phyloP scores from a whole-genome alignment of 2,797 vertebrate genomes.

The Gambelia wislizenii region DNA sequence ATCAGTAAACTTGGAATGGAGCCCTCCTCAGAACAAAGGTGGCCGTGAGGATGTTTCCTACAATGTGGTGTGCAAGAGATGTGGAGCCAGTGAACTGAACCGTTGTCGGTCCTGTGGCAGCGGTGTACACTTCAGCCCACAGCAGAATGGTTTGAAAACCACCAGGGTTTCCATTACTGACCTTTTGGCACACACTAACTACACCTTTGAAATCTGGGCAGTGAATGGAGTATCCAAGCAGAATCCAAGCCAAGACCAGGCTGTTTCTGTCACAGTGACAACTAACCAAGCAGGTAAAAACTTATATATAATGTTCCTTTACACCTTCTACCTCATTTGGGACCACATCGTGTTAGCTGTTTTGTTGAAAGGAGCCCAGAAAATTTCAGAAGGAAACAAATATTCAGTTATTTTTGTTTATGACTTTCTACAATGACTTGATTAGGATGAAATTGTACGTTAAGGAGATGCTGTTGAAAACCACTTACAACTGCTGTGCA shows the following conservation, averaged over 20 bases:
- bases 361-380: not conserved
- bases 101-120: constrained; percentile 92
- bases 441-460: constrained; percentile 32
- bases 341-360: constrained; percentile 29
- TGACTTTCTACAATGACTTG: constrained; percentile 51
- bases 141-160: constrained; percentile 89
- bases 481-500: not conserved
- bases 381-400: not conserved
- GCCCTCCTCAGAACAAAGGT: constrained; percentile 87
- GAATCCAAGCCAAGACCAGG: constrained; percentile 91
- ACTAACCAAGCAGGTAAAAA: constrained; percentile 96
- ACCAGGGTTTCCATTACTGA: constrained; percentile 95
- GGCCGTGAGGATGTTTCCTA: constrained; percentile 94
- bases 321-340: not conserved
- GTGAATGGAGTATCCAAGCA: constrained; percentile 95
- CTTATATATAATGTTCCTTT: not conserved
- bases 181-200: constrained; percentile 97
- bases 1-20: constrained; percentile 97
- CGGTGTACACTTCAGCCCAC: constrained; percentile 92
- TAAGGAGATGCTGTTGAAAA: not conserved
- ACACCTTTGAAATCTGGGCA: constrained; percentile 97
- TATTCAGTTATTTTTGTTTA: constrained; percentile 37
- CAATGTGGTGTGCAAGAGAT: constrained; percentile 94
- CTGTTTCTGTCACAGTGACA: constrained; percentile 94
- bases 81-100: constrained; percentile 82